A percentile compares a stretch with the other conserved stretches of the same genome.
phyloP scores from a whole-genome alignment of 92 coral and sea anemone genomes.

The Siderastrea siderea region DNA sequence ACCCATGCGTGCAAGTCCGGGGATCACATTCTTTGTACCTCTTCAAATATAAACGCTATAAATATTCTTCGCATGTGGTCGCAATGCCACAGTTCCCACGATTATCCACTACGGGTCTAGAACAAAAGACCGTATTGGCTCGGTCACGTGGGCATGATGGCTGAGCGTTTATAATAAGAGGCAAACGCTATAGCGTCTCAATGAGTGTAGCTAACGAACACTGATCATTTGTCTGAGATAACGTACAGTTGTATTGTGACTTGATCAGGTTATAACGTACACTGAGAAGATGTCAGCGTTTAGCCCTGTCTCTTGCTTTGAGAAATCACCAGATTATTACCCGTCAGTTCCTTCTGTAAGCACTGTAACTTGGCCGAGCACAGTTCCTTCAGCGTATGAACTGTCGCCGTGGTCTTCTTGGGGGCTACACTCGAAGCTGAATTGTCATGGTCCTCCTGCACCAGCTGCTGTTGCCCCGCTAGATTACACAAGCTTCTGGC shows the following conservation, averaged over 20 bases:
- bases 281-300: conserved; percentile 52
- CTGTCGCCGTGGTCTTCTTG: conserved; percentile 32
- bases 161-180: conserved; percentile 36
- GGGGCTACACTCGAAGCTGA: conserved; percentile 48
- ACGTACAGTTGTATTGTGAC: background rate
- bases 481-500: conserved; percentile 52
- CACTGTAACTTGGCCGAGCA: conserved; percentile 46
- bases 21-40: conserved; percentile 47
- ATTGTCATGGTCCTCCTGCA: conserved; percentile 41
- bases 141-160: conserved; percentile 35
- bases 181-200: conserved; percentile 6
- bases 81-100: conserved; percentile 58
- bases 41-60: conserved; percentile 68
- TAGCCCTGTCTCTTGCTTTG: conserved; percentile 51
- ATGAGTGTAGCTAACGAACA: conserved; percentile 14
- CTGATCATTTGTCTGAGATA: conserved; percentile 1
- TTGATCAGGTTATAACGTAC: background rate
- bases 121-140: conserved; percentile 62
- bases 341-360: conserved; percentile 34
- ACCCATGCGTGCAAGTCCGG: conserved; percentile 55
- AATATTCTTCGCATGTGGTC: conserved; percentile 67
- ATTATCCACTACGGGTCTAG: conserved; percentile 21
- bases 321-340: conserved; percentile 30
- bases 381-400: conserved; percentile 37
- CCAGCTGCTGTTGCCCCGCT: conserved; percentile 31